These are phyloP conservation scores for Cotesia vestalis DNA, from an alignment of 1,140 invertebrate genomes.

Conservation along the genomic window DNA sequence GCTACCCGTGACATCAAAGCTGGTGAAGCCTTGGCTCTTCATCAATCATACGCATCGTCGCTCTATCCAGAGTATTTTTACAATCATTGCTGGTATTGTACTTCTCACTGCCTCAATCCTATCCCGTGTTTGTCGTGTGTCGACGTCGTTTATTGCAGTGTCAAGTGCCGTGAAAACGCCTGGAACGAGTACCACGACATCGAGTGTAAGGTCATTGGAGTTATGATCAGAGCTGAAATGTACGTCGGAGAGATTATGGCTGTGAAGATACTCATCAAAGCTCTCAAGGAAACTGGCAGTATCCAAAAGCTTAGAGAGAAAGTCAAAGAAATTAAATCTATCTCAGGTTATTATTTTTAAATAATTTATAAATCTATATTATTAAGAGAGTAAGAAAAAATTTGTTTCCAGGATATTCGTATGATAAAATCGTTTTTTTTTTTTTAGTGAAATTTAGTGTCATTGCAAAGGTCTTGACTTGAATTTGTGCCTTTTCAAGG, in stretches of 20 bases:
- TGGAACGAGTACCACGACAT: slow-evolving; percentile 73
- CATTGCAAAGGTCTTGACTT: too few relatives aligned
- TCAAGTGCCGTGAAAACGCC: slow-evolving; percentile 72
- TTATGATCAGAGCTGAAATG: slow-evolving; percentile 68
- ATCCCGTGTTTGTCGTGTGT: slow-evolving; percentile 73
- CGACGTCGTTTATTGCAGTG: slow-evolving; percentile 74
- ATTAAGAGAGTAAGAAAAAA: too few relatives aligned
- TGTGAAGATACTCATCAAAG: slow-evolving; percentile 71
- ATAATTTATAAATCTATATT: too few relatives aligned
- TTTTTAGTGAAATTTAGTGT: too few relatives aligned
- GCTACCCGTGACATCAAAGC: slow-evolving; percentile 71
- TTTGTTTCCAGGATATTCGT: too few relatives aligned
- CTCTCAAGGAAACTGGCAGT: slow-evolving; percentile 64
- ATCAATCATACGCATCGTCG: slow-evolving; percentile 77
- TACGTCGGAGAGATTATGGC: slow-evolving; percentile 74
- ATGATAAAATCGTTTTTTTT: too few relatives aligned
- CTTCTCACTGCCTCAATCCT: slow-evolving; percentile 68
- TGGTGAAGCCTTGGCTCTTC: slow-evolving; percentile 79
- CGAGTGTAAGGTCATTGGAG: slow-evolving; percentile 74
- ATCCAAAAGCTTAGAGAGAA: slow-evolving; percentile 62
- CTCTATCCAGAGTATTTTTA: slow-evolving; percentile 69
- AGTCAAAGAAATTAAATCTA: slow-evolving; percentile 59
- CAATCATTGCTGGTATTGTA: slow-evolving; percentile 79
- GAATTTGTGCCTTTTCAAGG: too few relatives aligned
- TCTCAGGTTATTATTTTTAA: slow-evolving; percentile 42